phyloP scores from a whole-genome alignment of 2,113 vertebrate species.

The Athene cunicularia region DNA sequence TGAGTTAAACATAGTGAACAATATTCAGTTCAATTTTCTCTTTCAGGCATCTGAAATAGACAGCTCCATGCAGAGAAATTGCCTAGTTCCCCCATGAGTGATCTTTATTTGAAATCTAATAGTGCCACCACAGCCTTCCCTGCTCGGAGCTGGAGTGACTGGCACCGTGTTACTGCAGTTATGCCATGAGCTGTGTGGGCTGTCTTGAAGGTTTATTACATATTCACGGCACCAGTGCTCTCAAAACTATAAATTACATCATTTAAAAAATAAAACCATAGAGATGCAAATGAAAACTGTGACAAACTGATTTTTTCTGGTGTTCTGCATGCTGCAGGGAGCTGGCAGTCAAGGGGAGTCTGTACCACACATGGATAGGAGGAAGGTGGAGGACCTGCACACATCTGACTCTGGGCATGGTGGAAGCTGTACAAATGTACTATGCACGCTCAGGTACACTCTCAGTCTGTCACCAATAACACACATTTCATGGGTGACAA shows the following conservation, averaged over 20 bases:
- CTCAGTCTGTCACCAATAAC: neutral
- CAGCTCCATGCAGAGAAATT: neutral
- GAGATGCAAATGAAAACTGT: neutral
- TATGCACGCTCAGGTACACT: neutral
- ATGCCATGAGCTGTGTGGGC: neutral
- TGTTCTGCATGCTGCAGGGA: neutral
- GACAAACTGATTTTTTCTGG: neutral
- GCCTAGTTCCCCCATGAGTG: neutral
- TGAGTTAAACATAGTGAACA: neutral
- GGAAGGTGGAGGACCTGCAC: neutral
- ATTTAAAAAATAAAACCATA: neutral
- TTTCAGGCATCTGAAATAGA: neutral
- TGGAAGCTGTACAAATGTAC: neutral
- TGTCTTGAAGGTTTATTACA: neutral
- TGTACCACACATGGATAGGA: neutral
- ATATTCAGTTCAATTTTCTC: neutral
- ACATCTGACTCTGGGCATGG: neutral
- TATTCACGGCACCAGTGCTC: neutral
- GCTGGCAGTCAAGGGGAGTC: rapidly evolving
- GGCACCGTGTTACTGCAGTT: neutral
- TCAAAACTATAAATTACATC: neutral
- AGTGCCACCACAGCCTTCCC: neutral
- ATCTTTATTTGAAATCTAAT: constrained; percentile 1
- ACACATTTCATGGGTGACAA: neutral
- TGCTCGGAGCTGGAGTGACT: neutral